A percentile compares a stretch with the other conserved stretches of the same genome.
Evolutionary conservation across 2,888 invertebrate species (phyloP).

Genomic region (Tinea semifulvella): DNA sequence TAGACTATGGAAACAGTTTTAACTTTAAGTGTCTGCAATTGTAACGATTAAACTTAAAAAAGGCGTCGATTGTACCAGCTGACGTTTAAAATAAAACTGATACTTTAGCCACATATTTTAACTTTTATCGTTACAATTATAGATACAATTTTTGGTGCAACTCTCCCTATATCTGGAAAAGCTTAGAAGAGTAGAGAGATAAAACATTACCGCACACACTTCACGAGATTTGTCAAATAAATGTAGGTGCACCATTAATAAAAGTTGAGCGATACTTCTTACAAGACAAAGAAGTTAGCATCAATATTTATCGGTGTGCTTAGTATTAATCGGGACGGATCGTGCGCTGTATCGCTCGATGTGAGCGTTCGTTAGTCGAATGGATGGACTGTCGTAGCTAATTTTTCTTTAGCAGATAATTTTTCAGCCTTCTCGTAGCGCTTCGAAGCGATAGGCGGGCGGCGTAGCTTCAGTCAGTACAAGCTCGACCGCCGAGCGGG

Average conservation of each 20-base stretch:
- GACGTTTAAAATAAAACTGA: background rate
- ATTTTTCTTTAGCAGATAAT: slow-evolving; percentile 48
- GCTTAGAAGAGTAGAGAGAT: background rate
- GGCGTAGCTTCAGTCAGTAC: slow-evolving; percentile 41
- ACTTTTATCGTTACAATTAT: too few relatives aligned
- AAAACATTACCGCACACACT: slow-evolving; percentile 8
- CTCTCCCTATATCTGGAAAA: too few relatives aligned
- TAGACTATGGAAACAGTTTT: too few relatives aligned
- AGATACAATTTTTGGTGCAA: too few relatives aligned
- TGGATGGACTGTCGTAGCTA: slow-evolving; percentile 56
- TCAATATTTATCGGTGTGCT: slow-evolving; percentile 65
- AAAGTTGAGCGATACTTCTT: slow-evolving; percentile 51
- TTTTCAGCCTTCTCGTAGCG: slow-evolving; percentile 28
- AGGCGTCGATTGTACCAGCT: too few relatives aligned
- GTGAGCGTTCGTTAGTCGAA: slow-evolving; percentile 25
- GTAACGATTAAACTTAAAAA: too few relatives aligned
- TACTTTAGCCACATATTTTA: background rate
- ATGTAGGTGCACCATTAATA: slow-evolving; percentile 57
- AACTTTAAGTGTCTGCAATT: too few relatives aligned
- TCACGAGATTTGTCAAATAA: slow-evolving; percentile 44
- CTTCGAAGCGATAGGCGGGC: slow-evolving; percentile 26
- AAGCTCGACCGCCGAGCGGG: slow-evolving; percentile 38
- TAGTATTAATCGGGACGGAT: slow-evolving; percentile 61
- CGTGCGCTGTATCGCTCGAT: slow-evolving; percentile 45
- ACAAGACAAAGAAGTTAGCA: slow-evolving; percentile 60